Percentiles rank a stretch among this genome's conserved stretches.
These are phyloP conservation scores for Aromia moschata DNA, from an alignment of 2,888 invertebrate species.

Conservation along the genomic window DNA sequence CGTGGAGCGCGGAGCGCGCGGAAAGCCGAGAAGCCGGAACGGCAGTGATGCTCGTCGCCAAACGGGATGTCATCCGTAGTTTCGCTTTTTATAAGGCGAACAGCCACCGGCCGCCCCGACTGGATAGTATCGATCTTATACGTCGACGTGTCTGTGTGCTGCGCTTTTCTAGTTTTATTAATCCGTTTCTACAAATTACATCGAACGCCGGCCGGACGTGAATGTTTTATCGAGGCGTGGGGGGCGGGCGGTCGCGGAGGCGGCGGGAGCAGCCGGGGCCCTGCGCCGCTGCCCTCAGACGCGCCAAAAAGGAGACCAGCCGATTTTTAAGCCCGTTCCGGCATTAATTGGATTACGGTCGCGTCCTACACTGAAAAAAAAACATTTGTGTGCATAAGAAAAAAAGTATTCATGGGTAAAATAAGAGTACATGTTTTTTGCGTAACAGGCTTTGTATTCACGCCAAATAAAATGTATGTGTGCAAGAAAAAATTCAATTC, in stretches of 20 bases:
- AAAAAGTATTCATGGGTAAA: too few species aligned
- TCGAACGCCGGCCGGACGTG: conserved; percentile 43
- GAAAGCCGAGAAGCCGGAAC: conserved; percentile 22
- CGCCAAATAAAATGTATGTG: too few species aligned
- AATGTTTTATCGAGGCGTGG: conserved; percentile 35
- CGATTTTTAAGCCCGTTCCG: conserved; percentile 12
- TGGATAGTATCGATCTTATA: conserved; percentile 51
- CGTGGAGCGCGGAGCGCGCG: too few species aligned
- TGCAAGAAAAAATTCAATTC: too few species aligned
- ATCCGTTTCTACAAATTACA: conserved; percentile 50
- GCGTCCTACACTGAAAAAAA: too few species aligned
- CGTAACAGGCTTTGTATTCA: too few species aligned
- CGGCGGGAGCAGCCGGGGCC: background rate
- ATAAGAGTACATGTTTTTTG: too few species aligned
- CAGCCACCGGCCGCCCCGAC: conserved; percentile 39
- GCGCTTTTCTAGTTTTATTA: conserved; percentile 54
- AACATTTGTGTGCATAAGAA: too few species aligned
- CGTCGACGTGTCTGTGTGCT: conserved; percentile 43
- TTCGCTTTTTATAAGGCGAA: conserved; percentile 45
- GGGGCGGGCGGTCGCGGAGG: background rate
- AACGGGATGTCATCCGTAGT: conserved; percentile 46
- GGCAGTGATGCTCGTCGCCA: conserved; percentile 34
- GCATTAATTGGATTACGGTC: conserved; percentile 9
- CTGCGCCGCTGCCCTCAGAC: background rate
- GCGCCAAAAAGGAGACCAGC: conserved; percentile 9